Percentiles rank a stretch among this genome's conserved stretches.
phyloP scores from a whole-genome alignment of 2,797 vertebrate species.

The Borostomias antarcticus region DNA sequence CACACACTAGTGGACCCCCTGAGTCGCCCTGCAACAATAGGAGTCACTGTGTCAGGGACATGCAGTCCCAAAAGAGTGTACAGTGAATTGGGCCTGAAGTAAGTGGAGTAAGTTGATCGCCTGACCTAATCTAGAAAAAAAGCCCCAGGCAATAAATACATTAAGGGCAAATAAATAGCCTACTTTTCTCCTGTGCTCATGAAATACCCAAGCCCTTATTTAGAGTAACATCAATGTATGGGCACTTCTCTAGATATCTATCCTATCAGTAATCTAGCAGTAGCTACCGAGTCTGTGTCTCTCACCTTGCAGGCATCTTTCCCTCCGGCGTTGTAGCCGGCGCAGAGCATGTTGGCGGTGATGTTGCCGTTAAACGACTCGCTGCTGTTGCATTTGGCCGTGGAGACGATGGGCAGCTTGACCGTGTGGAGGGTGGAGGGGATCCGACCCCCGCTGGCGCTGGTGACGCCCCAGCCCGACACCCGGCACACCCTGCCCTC shows the following conservation, averaged over 20 bases:
- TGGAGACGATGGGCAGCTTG: conserved; percentile 76
- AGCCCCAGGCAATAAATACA: background rate
- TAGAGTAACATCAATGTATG: no score
- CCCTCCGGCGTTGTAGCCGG: conserved; percentile 76
- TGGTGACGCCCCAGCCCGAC: conserved; percentile 83
- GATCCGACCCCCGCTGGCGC: conserved; percentile 53
- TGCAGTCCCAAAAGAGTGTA: background rate
- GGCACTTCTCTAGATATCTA: no score
- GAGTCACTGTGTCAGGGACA: background rate
- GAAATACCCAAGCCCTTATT: no score
- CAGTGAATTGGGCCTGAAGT: background rate
- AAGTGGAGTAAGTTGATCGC: background rate
- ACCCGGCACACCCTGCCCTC: conserved; percentile 78
- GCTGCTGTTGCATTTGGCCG: conserved; percentile 75
- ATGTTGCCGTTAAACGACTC: conserved; percentile 75
- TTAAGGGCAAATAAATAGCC: no score
- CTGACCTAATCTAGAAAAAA: background rate
- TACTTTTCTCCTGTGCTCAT: no score
- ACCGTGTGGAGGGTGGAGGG: conserved; percentile 76
- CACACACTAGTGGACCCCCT: conserved; percentile 80
- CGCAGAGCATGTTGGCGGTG: conserved; percentile 83
- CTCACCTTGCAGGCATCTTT: conserved; percentile 83
- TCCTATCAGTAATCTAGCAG: no score
- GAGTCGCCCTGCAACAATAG: conserved; percentile 78
- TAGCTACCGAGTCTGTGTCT: no score